Evolutionary conservation across 2,888 invertebrate genomes (phyloP).

Genomic region (Clusia tigrina): DNA sequence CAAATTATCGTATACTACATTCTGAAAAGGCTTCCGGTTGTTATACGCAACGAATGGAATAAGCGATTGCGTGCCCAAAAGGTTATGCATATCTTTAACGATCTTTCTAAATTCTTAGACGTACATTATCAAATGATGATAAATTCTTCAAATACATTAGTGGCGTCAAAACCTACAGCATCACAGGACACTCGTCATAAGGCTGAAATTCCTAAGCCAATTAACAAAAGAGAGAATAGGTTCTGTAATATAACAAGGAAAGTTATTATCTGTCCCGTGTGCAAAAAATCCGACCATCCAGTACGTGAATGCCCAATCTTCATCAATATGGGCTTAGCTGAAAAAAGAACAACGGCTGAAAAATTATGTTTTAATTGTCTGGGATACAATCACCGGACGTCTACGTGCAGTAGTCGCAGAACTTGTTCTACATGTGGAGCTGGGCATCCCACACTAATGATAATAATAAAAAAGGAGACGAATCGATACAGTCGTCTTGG

Average conservation of each 20-base stretch:
- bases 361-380: conserved; percentile 20
- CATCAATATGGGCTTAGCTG: background rate
- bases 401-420: too few species aligned
- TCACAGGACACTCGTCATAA: background rate
- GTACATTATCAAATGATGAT: conserved; percentile 23
- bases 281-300: background rate
- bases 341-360: conserved; percentile 5
- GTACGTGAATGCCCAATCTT: background rate
- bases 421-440: too few species aligned
- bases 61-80: conserved; percentile 11
- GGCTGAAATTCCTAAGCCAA: too few species aligned
- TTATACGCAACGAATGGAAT: conserved; percentile 19
- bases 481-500: too few species aligned
- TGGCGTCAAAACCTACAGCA: background rate
- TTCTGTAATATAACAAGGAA: background rate
- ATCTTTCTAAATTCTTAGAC: conserved; percentile 14
- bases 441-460: too few species aligned
- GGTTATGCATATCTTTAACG: conserved; percentile 13
- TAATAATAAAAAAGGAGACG: too few species aligned
- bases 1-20: conserved; percentile 22
- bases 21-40: conserved; percentile 21
- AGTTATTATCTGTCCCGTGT: background rate
- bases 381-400: too few species aligned
- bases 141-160: conserved; percentile 11
- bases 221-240: too few species aligned